Evolutionary conservation across 2,888 invertebrate genomes (phyloP).

Genomic region (Aporophyla nigra): DNA sequence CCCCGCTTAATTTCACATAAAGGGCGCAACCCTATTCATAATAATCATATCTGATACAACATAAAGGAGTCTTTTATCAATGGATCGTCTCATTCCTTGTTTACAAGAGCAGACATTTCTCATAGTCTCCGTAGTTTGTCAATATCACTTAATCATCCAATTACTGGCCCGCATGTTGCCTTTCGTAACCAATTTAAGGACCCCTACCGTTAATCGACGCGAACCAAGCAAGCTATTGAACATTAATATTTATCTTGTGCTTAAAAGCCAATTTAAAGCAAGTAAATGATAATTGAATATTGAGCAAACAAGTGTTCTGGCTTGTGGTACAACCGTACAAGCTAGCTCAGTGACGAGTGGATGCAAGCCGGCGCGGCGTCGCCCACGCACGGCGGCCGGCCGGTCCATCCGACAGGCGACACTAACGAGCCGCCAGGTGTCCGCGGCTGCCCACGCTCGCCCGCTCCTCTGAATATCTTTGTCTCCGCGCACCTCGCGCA

Average conservation of each 20-base stretch:
- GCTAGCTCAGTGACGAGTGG: constrained; percentile 44
- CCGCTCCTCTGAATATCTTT: constrained; percentile 87
- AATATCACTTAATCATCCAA: constrained; percentile 83
- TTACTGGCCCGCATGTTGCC: constrained; percentile 85
- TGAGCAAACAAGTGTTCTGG: constrained; percentile 38
- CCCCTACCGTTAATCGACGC: constrained; percentile 68
- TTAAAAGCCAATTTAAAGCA: constrained; percentile 33
- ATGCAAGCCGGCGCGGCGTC: constrained; percentile 50
- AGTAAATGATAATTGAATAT: constrained; percentile 34
- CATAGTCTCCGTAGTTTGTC: constrained; percentile 73
- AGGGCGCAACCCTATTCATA: constrained; percentile 80
- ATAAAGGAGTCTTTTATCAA: constrained; percentile 66
- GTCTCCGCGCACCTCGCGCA: constrained; percentile 85
- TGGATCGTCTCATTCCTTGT: constrained; percentile 66
- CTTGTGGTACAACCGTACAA: constrained; percentile 33
- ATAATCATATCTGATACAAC: constrained; percentile 73
- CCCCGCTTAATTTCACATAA: constrained; percentile 74
- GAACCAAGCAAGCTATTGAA: constrained; percentile 42
- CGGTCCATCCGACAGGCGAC: constrained; percentile 80
- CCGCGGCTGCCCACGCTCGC: constrained; percentile 87
- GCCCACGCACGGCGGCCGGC: constrained; percentile 57
- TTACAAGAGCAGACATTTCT: constrained; percentile 70
- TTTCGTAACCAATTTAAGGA: constrained; percentile 81
- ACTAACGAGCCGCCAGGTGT: constrained; percentile 90
- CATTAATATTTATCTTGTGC: constrained; percentile 46